Conservation (phyloP, 2,797 vertebrate species). For the Scolopax bukidnonensis region DNA sequence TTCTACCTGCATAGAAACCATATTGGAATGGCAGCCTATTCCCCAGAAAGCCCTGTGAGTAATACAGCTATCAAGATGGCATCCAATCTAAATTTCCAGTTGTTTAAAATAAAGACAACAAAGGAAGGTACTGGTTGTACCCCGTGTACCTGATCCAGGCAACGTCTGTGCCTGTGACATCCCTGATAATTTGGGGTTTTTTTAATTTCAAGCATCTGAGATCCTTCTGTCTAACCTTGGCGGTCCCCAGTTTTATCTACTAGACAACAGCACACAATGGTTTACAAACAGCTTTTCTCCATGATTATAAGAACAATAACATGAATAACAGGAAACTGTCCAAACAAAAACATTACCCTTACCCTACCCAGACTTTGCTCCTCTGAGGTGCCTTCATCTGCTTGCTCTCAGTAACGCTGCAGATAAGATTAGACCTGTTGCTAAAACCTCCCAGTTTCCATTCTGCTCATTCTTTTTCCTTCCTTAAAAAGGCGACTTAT, state of each 20-base stretch:
- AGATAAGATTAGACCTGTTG: constrained; percentile 49
- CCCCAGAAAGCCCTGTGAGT: background rate
- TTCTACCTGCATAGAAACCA: background rate
- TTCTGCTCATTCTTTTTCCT: constrained; percentile 22
- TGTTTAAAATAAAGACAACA: constrained; percentile 26
- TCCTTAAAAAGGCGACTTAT: constrained; percentile 15
- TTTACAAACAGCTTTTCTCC: constrained; percentile 26
- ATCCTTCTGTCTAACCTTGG: background rate
- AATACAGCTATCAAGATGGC: background rate
- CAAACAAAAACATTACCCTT: constrained; percentile 16
- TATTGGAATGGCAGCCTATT: background rate
- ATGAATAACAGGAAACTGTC: constrained; percentile 41
- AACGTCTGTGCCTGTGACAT: background rate
- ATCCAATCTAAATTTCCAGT: background rate
- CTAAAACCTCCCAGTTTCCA: constrained; percentile 39
- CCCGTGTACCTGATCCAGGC: background rate
- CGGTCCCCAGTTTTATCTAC: constrained; percentile 30
- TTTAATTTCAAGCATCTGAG: background rate
- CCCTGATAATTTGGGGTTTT: background rate
- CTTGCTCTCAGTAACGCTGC: background rate
- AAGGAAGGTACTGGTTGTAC: background rate
- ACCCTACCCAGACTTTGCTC: background rate
- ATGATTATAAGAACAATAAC: background rate
- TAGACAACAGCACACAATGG: background rate
- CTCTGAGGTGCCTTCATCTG: background rate